Conservation (phyloP, 1,140 invertebrate species). For the Drosophila watanabei region DNA sequence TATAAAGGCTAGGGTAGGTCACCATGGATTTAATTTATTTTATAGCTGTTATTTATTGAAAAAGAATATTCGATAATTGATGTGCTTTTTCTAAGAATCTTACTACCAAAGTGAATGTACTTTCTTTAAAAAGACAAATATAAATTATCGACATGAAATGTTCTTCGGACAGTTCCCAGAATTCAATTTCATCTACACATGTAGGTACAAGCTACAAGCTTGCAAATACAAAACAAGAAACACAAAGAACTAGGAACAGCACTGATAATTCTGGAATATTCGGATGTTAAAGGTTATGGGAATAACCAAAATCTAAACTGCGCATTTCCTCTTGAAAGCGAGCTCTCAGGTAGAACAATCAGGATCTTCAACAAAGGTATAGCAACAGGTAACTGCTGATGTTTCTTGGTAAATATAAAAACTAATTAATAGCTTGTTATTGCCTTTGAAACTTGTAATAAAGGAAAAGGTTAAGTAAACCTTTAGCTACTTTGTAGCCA, state of each 20-base stretch:
- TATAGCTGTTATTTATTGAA: neutral
- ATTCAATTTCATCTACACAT: constrained; percentile 38
- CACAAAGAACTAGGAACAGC: constrained; percentile 34
- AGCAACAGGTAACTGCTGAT: neutral
- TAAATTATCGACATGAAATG: constrained; percentile 8
- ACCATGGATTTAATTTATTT: neutral
- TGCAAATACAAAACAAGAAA: constrained; percentile 35
- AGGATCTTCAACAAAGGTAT: neutral
- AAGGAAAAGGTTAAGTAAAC: neutral
- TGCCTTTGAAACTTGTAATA: too few relatives aligned
- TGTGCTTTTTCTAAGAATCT: neutral
- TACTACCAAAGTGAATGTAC: neutral
- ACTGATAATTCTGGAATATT: constrained; percentile 39
- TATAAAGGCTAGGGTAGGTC: neutral
- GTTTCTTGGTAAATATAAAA: neutral
- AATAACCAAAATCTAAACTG: constrained; percentile 29
- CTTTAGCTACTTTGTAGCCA: constrained; percentile 8
- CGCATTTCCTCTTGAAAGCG: constrained; percentile 5
- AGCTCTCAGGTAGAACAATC: constrained; percentile 20
- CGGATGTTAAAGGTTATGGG: constrained; percentile 34
- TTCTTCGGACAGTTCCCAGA: constrained; percentile 52
- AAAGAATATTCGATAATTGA: too few relatives aligned
- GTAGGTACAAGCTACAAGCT: constrained; percentile 24
- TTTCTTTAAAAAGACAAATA: neutral
- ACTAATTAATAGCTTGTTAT: neutral